Evolutionary conservation across 1,140 invertebrate genomes (phyloP), one percentile per base, ranked within the genome.

Genomic region (Trialeurodes vaporariorum): DNA sequence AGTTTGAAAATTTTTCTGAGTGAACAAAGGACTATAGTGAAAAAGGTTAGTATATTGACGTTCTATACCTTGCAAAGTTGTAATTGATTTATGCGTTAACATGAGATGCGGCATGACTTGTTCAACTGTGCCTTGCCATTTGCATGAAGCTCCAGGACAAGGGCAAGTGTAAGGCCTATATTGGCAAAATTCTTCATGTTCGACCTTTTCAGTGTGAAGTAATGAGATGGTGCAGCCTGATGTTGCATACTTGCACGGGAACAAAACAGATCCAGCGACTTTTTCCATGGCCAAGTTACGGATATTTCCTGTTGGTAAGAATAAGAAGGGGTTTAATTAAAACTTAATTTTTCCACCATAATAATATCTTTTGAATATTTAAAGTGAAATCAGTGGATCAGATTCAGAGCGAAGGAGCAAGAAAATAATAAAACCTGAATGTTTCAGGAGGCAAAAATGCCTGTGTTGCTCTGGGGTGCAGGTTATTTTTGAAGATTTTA

Each of bases 221-320:
- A 99, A 82, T n/a, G 92, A 93, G 63, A 90, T 87, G 2, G 86
- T 86, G 79, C 98, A 99, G 17, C 98, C 98, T 75, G 92, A 95
- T 61, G 88, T 90, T n/a, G 92, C 91, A 82, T 98, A 98, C 82
- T 98, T 98, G 81, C 98, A 99, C 0, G 98, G 96, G 76, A 99
- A 99, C 84, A 95, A 91, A 1, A 99, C 91, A 72, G 96, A 98
- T 69, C 90, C 92, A 11, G 98, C 97, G 5, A 99, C 95, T 79
- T 98, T 98, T 76, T 99, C 98, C 96, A 99, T 98, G 25, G 94
- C 95, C 74, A 98, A 81, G 80, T 99, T 99, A 69, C 96, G 85
- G 74, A 99, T 98, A 79, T 97, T 98, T 68, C 94, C 94, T 91
- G 72, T 49, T 49, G 17, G 34, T 49, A 49, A 49, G 34, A 17